Conservation (phyloP, 2,113 vertebrate species). For the Sclerurus mexicanus region DNA sequence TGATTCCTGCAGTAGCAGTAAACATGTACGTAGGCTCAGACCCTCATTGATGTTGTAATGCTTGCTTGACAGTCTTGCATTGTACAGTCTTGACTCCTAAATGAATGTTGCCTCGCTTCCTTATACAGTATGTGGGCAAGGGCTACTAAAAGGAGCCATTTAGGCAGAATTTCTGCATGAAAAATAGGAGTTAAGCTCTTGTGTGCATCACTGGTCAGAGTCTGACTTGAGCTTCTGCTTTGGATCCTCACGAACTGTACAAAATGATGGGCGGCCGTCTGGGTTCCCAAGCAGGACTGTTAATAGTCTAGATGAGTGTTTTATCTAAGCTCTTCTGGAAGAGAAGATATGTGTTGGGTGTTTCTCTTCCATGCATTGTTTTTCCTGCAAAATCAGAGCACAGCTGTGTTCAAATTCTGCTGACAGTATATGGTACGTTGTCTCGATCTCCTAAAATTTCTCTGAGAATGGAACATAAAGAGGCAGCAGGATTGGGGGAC, state of each 20-base stretch:
- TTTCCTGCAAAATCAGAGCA: neutral
- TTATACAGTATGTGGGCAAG: neutral
- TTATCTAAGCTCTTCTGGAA: neutral
- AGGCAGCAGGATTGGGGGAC: neutral
- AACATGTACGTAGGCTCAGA: neutral
- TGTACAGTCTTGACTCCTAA: neutral
- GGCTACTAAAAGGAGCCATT: neutral
- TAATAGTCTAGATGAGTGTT: neutral
- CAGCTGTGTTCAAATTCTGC: neutral
- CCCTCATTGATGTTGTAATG: neutral
- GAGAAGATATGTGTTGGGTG: neutral
- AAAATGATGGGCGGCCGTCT: neutral
- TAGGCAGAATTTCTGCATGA: neutral
- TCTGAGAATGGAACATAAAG: neutral
- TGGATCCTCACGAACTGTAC: neutral
- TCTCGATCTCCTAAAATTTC: neutral
- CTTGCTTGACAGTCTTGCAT: neutral
- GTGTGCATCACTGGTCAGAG: neutral
- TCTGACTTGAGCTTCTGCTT: neutral
- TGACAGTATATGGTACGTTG: neutral
- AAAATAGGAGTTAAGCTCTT: neutral
- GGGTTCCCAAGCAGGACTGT: neutral
- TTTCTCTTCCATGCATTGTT: neutral
- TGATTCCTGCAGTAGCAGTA: neutral
- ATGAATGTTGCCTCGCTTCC: neutral